Evolutionary conservation across 1,140 invertebrate genomes (phyloP).

Genomic region (Drosophila eugracilis): DNA sequence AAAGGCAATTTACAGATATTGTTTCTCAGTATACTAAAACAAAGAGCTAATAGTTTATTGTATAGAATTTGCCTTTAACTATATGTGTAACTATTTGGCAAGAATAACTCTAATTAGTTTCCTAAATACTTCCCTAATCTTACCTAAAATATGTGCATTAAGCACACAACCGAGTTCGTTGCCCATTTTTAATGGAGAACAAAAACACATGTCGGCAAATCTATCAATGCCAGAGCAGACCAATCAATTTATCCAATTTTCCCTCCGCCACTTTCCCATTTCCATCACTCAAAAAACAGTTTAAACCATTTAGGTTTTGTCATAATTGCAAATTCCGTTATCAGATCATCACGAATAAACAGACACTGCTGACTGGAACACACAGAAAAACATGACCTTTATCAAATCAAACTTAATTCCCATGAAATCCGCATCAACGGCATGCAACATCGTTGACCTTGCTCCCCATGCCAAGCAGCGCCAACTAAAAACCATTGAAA

Average conservation of each 20-base stretch:
- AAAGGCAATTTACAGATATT: not conserved
- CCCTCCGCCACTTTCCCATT: conserved; percentile 11
- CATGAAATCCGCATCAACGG: conserved; percentile 56
- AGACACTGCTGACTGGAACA: not conserved
- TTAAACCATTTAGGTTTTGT: conserved; percentile 49
- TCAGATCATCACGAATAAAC: conserved; percentile 46
- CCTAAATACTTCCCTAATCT: not conserved
- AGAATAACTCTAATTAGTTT: not conserved
- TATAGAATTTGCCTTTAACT: too few species aligned
- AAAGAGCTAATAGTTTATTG: too few species aligned
- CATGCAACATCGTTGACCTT: conserved; percentile 61
- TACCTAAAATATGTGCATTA: not conserved
- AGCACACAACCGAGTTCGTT: not conserved
- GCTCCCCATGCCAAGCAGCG: conserved; percentile 21
- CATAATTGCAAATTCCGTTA: conserved; percentile 54
- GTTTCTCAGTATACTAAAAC: too few species aligned
- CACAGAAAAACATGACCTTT: conserved; percentile 49
- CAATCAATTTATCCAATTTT: conserved; percentile 35
- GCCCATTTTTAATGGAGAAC: not conserved
- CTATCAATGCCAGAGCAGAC: conserved; percentile 21
- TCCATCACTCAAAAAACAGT: conserved; percentile 30
- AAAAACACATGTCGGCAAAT: conserved; percentile 22
- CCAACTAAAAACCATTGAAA: conserved; percentile 34
- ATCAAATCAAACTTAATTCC: conserved; percentile 61
- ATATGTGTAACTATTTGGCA: too few species aligned